Conservation (phyloP, 2,113 vertebrate genomes). For the Amia ocellicauda region DNA sequence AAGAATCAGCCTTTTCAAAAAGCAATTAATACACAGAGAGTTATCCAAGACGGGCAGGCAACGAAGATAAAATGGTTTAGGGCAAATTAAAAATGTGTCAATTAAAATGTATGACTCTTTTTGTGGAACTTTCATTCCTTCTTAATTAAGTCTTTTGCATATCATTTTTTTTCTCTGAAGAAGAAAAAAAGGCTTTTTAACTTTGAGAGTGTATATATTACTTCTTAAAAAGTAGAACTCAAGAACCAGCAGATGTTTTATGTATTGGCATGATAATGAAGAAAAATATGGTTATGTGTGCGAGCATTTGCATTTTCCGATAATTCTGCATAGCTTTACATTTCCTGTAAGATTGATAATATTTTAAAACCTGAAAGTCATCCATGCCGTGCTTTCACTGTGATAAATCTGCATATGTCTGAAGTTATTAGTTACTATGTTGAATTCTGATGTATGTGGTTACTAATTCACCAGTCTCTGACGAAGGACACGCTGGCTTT, state of each 20-base stretch:
- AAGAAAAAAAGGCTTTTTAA: no score
- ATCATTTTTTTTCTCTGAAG: no score
- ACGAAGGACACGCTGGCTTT: conserved; percentile 7
- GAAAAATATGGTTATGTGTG: no score
- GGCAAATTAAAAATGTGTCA: conserved; percentile 1
- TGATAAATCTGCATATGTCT: conserved; percentile 8
- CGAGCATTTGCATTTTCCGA: not conserved
- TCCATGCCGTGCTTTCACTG: no score
- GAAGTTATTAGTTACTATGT: not conserved
- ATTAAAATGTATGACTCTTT: not conserved
- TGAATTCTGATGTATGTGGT: not conserved
- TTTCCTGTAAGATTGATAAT: not conserved
- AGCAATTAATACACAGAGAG: not conserved
- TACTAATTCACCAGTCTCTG: conserved; percentile 5
- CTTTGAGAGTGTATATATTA: no score
- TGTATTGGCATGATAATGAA: not conserved
- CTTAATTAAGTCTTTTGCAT: no score
- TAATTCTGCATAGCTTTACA: not conserved
- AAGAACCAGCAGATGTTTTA: no score
- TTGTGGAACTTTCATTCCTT: no score
- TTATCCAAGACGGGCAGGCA: not conserved
- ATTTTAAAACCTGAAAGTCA: not conserved
- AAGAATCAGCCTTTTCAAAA: not conserved
- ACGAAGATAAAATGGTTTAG: not conserved
- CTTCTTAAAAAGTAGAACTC: no score